Conservation (phyloP, 2,888 invertebrate genomes). For the Marasmarcha lunaedactyla region DNA sequence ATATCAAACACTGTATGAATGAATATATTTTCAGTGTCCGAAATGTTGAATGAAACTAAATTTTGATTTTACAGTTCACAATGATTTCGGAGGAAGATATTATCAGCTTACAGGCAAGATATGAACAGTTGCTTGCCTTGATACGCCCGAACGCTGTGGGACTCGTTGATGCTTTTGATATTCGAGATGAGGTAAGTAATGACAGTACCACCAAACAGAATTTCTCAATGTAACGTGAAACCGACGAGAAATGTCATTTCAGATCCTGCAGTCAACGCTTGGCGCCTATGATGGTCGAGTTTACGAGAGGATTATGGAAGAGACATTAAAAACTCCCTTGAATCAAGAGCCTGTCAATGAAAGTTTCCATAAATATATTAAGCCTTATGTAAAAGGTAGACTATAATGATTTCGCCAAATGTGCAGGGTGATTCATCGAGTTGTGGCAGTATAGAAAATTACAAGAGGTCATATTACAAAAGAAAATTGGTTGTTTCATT, state of each 20-base stretch:
- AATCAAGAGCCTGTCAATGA: conserved; percentile 83
- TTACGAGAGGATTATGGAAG: conserved; percentile 82
- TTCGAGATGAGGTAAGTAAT: conserved; percentile 75
- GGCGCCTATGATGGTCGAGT: conserved; percentile 88
- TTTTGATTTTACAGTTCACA: conserved; percentile 68
- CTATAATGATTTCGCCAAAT: no score
- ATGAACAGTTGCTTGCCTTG: conserved; percentile 75
- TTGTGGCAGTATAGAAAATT: no score
- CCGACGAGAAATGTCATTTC: no score
- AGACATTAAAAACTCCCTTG: conserved; percentile 84
- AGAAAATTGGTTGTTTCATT: no score
- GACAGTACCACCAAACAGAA: neutral
- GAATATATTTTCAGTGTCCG: neutral
- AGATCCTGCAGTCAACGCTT: conserved; percentile 76
- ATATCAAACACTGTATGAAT: neutral
- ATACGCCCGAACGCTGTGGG: conserved; percentile 90
- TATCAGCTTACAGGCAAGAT: conserved; percentile 71
- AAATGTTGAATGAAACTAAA: neutral
- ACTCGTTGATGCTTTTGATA: conserved; percentile 91
- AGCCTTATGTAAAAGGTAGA: conserved; percentile 82
- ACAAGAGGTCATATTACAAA: no score
- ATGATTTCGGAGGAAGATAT: conserved; percentile 58
- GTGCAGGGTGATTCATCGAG: no score
- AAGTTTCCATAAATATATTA: conserved; percentile 79
- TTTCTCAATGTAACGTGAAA: no score